Base-by-base conservation (phyloP, 2,888 invertebrate genomes). In the Adineta ricciae region DNA sequence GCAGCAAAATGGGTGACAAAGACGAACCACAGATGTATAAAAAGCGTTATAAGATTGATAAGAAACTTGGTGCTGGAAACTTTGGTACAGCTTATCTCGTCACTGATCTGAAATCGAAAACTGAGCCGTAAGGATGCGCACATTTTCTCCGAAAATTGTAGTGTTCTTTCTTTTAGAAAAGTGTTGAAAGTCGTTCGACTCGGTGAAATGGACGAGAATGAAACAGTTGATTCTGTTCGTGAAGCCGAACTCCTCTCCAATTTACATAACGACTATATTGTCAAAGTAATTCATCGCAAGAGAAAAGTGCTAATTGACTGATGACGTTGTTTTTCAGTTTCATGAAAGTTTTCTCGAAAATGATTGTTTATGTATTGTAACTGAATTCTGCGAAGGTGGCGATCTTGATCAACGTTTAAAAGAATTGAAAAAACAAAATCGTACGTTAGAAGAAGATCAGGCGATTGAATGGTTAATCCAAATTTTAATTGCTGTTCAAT, bases 371-470 rank as follows among this genome's bases (percentile, higher is more conserved):
- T 91, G 90, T 86, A 90, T 91, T 86, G 88, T 90, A 19, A 90
- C 90, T 41, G 91, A 91, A 86, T 91, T 88, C 87, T 90, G 90
- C 88, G 90, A 91, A 88, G 90, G 90, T 82, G 90, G 90, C n/a
- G 90, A 90, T 86, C 86, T 90, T 52, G 90, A 89, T 86, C 86
- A 87, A 84, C 88, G 88, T 83, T 89, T 90, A 73, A 87, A 87
- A 85, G 88, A 89, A 84, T 88, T 87, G 83, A 89, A 89, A 86
- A 89, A 89, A 84, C 86, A 86, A n/a, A 88, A 88, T 83, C 88
- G 87, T 84, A 84, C 56, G 14, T 87, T 90, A 86, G 88, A 88
- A 84, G 89, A 90, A 87, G 88, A 88, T n/a, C 87, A 87, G 52
- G 88, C 90, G n/a, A 86, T 90, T 82, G 89, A 90, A 85, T 90